Conservation (phyloP, 2,888 invertebrate species). For the Dynastes grantii region DNA sequence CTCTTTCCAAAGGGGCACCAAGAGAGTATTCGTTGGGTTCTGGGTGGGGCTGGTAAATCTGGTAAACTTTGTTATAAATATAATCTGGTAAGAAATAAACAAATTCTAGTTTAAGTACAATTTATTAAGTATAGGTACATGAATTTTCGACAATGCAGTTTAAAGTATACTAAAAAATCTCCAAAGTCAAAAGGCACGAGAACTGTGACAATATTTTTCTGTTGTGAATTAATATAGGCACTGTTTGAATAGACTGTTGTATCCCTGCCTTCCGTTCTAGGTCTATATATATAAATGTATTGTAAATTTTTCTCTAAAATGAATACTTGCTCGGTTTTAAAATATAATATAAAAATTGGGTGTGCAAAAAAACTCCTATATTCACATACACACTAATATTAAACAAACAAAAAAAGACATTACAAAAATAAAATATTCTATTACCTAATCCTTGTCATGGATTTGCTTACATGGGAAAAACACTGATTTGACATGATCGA, state of each 20-base stretch:
- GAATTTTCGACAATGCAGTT: constrained; percentile 23
- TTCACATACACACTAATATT: neutral
- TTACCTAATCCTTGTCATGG: constrained; percentile 26
- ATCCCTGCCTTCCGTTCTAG: neutral
- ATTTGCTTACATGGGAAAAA: neutral
- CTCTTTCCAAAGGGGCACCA: too few species aligned
- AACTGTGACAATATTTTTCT: constrained; percentile 4
- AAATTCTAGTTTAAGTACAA: constrained; percentile 16
- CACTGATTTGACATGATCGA: neutral
- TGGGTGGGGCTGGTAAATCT: too few species aligned
- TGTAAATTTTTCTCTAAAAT: neutral
- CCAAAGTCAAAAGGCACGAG: constrained; percentile 21
- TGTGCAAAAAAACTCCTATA: neutral
- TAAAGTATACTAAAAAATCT: constrained; percentile 22
- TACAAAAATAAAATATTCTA: constrained; percentile 29
- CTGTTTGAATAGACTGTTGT: constrained; percentile 10
- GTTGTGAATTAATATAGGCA: constrained; percentile 16
- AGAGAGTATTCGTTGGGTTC: too few species aligned
- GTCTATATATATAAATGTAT: neutral
- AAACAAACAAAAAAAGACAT: constrained; percentile 17
- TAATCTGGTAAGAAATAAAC: neutral
- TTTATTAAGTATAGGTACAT: constrained; percentile 29
- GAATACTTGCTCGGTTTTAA: constrained; percentile 16
- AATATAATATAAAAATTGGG: constrained; percentile 17
- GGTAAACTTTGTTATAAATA: too few species aligned